These are phyloP conservation scores for Geococcyx californianus DNA, from an alignment of 2,113 vertebrate species.

Conservation along the genomic window DNA sequence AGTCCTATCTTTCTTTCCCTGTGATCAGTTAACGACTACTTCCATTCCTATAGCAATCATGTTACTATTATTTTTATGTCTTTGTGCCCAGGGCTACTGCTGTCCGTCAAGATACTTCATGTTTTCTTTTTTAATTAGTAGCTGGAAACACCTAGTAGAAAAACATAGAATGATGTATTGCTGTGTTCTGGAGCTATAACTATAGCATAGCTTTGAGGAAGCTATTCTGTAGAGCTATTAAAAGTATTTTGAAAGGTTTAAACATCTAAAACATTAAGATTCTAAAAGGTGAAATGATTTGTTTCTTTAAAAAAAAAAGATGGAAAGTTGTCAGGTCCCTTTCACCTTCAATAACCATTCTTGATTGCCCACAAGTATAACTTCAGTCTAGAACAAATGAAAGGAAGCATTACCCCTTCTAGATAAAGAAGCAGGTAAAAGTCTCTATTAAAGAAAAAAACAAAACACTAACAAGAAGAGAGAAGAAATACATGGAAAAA, in stretches of 20 bases:
- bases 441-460: neutral
- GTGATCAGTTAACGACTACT: slow-evolving; percentile 10
- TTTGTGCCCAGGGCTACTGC: neutral
- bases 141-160: neutral
- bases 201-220: neutral
- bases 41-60: neutral
- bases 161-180: neutral
- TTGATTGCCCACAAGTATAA: neutral
- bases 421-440: neutral
- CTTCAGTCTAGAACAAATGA: neutral
- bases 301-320: neutral
- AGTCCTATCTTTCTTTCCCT: neutral
- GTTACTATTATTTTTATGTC: neutral
- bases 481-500: neutral
- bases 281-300: neutral
- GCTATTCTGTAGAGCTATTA: neutral
- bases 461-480: neutral
- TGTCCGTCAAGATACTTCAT: neutral
- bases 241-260: neutral
- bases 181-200: neutral
- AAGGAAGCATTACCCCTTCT: neutral
- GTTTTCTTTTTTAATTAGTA: slow-evolving; percentile 27
- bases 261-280: neutral
- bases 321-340: neutral
- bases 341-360: neutral